Percentiles rank a stretch among this genome's conserved stretches.
Conservation (phyloP, 1,140 invertebrate genomes). For the Leptopilina clavipes region DNA sequence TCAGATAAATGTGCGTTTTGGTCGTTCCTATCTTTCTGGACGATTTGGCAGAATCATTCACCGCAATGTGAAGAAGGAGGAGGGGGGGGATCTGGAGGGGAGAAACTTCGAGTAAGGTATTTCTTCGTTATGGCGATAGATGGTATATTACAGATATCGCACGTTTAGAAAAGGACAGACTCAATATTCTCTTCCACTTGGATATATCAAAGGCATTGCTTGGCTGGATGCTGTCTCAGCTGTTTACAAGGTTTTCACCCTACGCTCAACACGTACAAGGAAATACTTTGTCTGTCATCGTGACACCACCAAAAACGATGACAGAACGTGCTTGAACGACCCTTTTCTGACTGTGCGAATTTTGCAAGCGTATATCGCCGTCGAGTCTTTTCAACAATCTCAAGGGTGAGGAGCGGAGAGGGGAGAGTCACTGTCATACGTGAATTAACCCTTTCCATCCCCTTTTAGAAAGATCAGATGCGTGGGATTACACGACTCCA, state of each 20-base stretch:
- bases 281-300: slow-evolving; percentile 31
- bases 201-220: slow-evolving; percentile 3
- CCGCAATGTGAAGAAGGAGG: background rate
- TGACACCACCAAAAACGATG: slow-evolving; percentile 17
- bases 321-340: slow-evolving; percentile 23
- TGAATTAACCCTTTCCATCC: slow-evolving; percentile 2
- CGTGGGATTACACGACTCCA: background rate
- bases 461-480: background rate
- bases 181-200: background rate
- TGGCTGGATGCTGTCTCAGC: slow-evolving; percentile 26
- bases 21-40: slow-evolving; percentile 14
- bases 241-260: slow-evolving; percentile 28
- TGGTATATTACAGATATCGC: background rate
- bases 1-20: slow-evolving; percentile 10
- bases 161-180: background rate
- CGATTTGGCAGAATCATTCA: slow-evolving; percentile 5
- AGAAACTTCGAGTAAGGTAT: background rate
- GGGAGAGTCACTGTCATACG: background rate
- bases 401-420: background rate
- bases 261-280: slow-evolving; percentile 25
- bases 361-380: background rate
- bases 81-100: no score
- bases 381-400: slow-evolving; percentile 23
- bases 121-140: slow-evolving; percentile 17
- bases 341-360: slow-evolving; percentile 26